A percentile compares a stretch with the other conserved stretches of the same genome.
These are phyloP conservation scores for Aldrovandia affinis DNA, from an alignment of 2,797 vertebrate genomes.

Conservation along the genomic window DNA sequence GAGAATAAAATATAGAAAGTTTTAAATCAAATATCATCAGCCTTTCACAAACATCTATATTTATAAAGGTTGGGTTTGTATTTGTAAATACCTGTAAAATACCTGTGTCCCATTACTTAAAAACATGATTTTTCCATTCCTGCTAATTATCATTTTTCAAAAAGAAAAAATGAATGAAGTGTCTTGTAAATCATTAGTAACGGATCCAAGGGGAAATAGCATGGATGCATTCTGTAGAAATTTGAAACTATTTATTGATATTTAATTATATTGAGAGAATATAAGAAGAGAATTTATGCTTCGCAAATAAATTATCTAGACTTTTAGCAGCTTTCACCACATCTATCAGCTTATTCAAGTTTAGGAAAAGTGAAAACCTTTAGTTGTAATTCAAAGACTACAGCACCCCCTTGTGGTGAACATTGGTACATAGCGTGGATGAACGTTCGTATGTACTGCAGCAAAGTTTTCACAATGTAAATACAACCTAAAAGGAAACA, in stretches of 20 bases:
- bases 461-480: neutral
- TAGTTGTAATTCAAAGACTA: conserved; percentile 47
- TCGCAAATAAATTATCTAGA: neutral
- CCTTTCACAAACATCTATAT: too few species aligned
- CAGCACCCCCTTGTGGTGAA: conserved; percentile 71
- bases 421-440: neutral
- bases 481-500: neutral
- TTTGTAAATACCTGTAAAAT: too few species aligned
- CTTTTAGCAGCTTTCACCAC: neutral
- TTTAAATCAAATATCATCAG: too few species aligned
- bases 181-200: neutral
- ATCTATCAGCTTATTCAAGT: neutral
- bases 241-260: neutral
- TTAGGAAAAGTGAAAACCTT: neutral
- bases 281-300: neutral
- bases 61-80: too few species aligned
- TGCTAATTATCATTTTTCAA: neutral
- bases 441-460: neutral
- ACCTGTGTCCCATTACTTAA: neutral
- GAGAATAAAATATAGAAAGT: neutral
- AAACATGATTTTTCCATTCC: neutral
- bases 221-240: neutral
- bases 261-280: neutral
- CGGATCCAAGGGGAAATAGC: neutral
- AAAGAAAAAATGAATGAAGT: neutral